Conservation (phyloP, 2,888 invertebrate species). For the Toxonevra muliebris region DNA sequence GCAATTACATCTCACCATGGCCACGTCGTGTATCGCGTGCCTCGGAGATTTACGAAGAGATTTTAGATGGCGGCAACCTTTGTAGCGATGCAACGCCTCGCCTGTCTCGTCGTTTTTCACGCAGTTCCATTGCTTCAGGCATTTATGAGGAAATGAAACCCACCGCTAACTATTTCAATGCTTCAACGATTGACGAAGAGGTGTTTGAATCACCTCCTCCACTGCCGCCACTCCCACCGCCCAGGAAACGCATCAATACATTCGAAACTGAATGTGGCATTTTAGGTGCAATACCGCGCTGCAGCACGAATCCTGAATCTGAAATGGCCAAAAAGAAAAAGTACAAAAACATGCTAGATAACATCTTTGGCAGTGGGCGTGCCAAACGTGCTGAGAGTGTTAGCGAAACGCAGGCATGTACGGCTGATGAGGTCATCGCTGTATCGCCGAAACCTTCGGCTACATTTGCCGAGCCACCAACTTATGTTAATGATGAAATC, state of each 20-base stretch:
- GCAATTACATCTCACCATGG: slow-evolving; percentile 47
- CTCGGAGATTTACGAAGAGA: slow-evolving; percentile 65
- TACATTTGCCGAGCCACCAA: slow-evolving; percentile 17
- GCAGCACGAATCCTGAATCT: slow-evolving; percentile 62
- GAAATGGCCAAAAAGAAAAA: slow-evolving; percentile 62
- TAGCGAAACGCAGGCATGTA: slow-evolving; percentile 50
- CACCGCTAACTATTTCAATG: slow-evolving; percentile 38
- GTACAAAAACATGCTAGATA: slow-evolving; percentile 57
- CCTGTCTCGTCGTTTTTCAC: slow-evolving; percentile 50
- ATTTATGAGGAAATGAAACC: slow-evolving; percentile 65
- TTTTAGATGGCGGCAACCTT: slow-evolving; percentile 50
- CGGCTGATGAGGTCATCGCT: slow-evolving; percentile 44
- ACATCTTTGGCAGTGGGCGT: slow-evolving; percentile 54
- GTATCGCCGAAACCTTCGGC: slow-evolving; percentile 21
- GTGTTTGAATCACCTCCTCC: slow-evolving; percentile 46
- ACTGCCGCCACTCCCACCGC: slow-evolving; percentile 58
- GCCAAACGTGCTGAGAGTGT: slow-evolving; percentile 55
- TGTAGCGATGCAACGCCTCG: slow-evolving; percentile 34
- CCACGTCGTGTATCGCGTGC: slow-evolving; percentile 51
- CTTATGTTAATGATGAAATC: slow-evolving; percentile 37
- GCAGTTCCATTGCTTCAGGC: slow-evolving; percentile 62
- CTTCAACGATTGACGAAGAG: slow-evolving; percentile 49
- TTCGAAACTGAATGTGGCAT: slow-evolving; percentile 49
- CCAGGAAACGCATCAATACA: slow-evolving; percentile 62
- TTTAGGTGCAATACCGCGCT: slow-evolving; percentile 56